Evolutionary conservation across 64 coral and sea anemone genomes (phyloP), one percentile per base, ranked within the genome.

Genomic region (Montipora sp.): DNA sequence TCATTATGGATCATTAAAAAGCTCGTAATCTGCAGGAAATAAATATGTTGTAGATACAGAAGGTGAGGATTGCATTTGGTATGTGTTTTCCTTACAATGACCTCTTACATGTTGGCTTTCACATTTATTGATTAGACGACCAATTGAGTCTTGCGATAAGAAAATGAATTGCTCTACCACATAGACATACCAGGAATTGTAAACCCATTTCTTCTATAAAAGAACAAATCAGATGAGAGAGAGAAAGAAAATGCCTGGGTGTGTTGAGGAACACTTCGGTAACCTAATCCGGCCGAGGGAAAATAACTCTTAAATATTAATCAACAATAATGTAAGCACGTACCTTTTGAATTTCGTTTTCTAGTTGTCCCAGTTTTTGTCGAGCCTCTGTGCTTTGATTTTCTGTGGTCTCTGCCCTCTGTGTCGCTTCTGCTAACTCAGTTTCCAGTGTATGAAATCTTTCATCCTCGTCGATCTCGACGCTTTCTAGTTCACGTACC

Each of bases 381-480:
- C 71, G 81, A 11, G 91, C 59, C 71, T 98, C 95, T 5, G 71
- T 90, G 59, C 48, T 74, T 23, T 90, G 82, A 45, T 94, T 93
- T 16, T 98, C 95, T 18, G 80, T 80, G 13, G 66, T n/a, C 4
- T 93, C 66, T 0, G 92, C 92, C 1, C 78, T 87, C 51, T 83
- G 69, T 43, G 59, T 84, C 13, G 92, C 90, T 75, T 98, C 95
- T 47, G 90, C 91, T 9, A 94, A 68, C 72, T 61, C 87, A 3
- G 55, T 90, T 67, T 98, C 95, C 48, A 98, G 19, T 46, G 88
- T 89, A 22, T 88, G 90, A 15, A 98, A 63, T 72, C 88, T 92
- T 23, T 98, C 92, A 44, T 98, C 95, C 13, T 93, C 95, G n/a
- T 94, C 95, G 48, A 98, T 65, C 95, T 98, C 95, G 24, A 83